These are phyloP conservation scores for Collichthys lucidus DNA, from an alignment of 2,113 vertebrate genomes.

Conservation along the genomic window DNA sequence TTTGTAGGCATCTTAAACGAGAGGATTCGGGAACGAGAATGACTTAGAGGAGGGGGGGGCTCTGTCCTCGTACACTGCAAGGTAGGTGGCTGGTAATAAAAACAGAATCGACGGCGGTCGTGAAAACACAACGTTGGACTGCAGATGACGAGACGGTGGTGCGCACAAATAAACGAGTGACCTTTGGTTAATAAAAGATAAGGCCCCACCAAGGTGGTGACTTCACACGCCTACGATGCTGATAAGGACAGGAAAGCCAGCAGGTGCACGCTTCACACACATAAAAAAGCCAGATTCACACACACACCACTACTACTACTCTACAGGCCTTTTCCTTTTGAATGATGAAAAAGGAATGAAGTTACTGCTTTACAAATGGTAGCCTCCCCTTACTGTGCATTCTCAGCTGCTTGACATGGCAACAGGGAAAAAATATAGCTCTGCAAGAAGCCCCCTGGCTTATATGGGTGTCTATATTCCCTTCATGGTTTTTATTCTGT, in stretches of 20 bases:
- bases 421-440: conserved; percentile 42
- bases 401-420: conserved; percentile 65
- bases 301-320: conserved; percentile 1
- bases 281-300: conserved; percentile 10
- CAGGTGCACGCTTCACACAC: conserved; percentile 69
- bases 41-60: neutral
- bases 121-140: conserved; percentile 26
- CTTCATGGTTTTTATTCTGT: conserved; percentile 11
- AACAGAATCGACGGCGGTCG: neutral
- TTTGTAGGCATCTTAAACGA: conserved; percentile 5
- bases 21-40: neutral
- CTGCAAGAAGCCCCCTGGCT: neutral
- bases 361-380: conserved; percentile 40
- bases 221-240: conserved; percentile 58
- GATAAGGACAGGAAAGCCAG: conserved; percentile 68
- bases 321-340: conserved; percentile 26
- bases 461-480: conserved; percentile 1
- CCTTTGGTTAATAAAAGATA: conserved; percentile 72
- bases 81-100: neutral
- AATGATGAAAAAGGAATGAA: conserved; percentile 44
- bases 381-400: conserved; percentile 50
- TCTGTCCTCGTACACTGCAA: neutral
- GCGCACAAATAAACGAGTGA: conserved; percentile 39
- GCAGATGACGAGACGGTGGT: conserved; percentile 17
- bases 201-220: conserved; percentile 43